These are phyloP conservation scores for Pogonophryne albipinna DNA, from an alignment of 2,797 vertebrate species.

Conservation along the genomic window DNA sequence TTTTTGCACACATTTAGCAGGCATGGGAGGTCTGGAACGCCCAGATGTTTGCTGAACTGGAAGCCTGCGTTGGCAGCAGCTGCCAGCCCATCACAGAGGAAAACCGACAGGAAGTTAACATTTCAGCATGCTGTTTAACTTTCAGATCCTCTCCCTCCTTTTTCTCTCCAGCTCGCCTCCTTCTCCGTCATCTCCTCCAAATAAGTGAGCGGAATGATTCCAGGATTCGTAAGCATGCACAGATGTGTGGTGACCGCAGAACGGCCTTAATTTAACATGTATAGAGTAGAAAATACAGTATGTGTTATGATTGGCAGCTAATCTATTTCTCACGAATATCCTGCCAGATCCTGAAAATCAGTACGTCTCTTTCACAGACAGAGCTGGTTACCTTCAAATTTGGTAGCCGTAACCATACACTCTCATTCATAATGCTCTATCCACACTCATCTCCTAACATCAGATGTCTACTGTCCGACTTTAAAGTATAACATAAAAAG, in stretches of 20 bases:
- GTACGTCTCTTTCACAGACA: neutral
- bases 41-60: constrained; percentile 84
- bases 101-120: constrained; percentile 56
- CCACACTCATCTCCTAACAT: constrained; percentile 24
- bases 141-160: constrained; percentile 37
- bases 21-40: constrained; percentile 51
- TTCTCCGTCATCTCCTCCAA: constrained; percentile 3
- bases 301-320: constrained; percentile 18
- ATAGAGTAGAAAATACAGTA: constrained; percentile 12
- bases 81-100: constrained; percentile 60
- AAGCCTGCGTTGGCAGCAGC: constrained; percentile 69
- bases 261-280: constrained; percentile 24
- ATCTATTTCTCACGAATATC: constrained; percentile 29
- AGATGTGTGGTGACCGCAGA: constrained; percentile 65
- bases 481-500: constrained; percentile 61
- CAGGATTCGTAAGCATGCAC: constrained; percentile 44
- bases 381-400: constrained; percentile 23
- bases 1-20: constrained; percentile 59
- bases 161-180: constrained; percentile 3
- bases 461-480: constrained; percentile 54
- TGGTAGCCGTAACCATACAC: constrained; percentile 31
- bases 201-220: constrained; percentile 30
- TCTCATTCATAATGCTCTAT: constrained; percentile 15
- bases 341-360: constrained; percentile 25
- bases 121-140: constrained; percentile 60